A percentile compares a stretch with the other conserved stretches of the same genome.
Conservation (phyloP, 2,797 vertebrate genomes). For the Sphenopsis melanotis region DNA sequence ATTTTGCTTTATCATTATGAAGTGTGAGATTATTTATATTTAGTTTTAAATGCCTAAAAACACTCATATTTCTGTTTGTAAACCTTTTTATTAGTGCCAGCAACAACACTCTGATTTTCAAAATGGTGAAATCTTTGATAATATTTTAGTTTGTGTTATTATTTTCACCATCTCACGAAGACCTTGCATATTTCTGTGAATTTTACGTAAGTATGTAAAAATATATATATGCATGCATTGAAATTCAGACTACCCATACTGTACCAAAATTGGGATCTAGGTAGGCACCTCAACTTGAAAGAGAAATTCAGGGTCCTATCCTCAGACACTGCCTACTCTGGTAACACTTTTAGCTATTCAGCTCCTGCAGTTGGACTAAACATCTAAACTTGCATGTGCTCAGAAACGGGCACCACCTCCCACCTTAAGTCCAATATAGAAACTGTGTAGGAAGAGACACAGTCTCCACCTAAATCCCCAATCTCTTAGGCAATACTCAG, state of each 20-base stretch:
- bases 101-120: not conserved
- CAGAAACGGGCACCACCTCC: not conserved
- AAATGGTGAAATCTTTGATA: not conserved
- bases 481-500: not conserved
- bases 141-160: not conserved
- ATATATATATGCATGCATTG: not conserved
- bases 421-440: constrained; percentile 30
- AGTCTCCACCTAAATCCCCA: not conserved
- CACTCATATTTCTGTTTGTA: not conserved
- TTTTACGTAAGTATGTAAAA: not conserved
- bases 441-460: constrained; percentile 9
- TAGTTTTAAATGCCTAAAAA: not conserved
- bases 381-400: constrained; percentile 1
- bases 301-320: constrained; percentile 8
- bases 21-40: not conserved
- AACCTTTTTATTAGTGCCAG: not conserved
- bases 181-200: not conserved
- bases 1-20: not conserved
- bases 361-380: not conserved
- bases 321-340: constrained; percentile 32
- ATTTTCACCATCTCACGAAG: not conserved
- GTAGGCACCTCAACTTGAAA: not conserved
- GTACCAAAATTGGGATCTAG: not conserved
- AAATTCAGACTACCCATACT: not conserved
- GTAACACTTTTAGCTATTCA: not conserved